Base-by-base conservation (phyloP, 92 coral and sea anemone species). In the Chrysogorgia sp. region DNA sequence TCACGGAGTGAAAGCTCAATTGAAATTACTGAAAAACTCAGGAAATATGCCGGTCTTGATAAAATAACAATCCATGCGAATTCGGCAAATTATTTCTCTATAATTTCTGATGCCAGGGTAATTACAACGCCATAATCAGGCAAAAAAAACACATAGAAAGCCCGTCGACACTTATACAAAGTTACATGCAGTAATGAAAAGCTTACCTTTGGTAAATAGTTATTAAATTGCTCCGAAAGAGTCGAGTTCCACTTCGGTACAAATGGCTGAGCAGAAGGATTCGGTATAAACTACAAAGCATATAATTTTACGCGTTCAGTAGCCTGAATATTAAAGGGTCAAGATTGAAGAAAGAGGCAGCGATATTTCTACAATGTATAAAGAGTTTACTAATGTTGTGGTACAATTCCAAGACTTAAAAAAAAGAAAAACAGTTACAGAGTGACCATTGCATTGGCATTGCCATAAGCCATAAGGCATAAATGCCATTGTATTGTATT, bases 191-290 rank as follows among this genome's bases (percentile, higher is more conserved):
- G n/a, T 24, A 28, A 35, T 2, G 32, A 71, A 49, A n/a, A 32
- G 14, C 43, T 37, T 55, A 72, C 79, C 79, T 72, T 43, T 52
- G 79, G 33, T 22, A 56, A 72, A 59, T 52, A 52, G 33, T 85
- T 91, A 91, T 88, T 91, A 64, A 92, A 87, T 89, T 91, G 86
- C 78, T 85, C 82, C 71, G 80, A 78, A 63, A 91, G 72, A 64
- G 77, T 88, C 81, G 90, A 88, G 89, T 91, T 91, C 85, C 90
- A 90, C 92, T 91, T 87, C 83, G 99, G 99, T 82, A 96, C 88
- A 81, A 96, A 96, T 78, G 99, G 99, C 79, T 96, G 92, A 58
- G 99, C 99, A 60, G 99, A 93, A 32, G 99, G 99, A 75, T 96
- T 96, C 28, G 99, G 99, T 49, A 96, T 92, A 86, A 96, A 96